Evolutionary conservation across 1,140 invertebrate genomes (phyloP), one percentile per base, ranked within the genome.

Genomic region (Zaprionus inermis): DNA sequence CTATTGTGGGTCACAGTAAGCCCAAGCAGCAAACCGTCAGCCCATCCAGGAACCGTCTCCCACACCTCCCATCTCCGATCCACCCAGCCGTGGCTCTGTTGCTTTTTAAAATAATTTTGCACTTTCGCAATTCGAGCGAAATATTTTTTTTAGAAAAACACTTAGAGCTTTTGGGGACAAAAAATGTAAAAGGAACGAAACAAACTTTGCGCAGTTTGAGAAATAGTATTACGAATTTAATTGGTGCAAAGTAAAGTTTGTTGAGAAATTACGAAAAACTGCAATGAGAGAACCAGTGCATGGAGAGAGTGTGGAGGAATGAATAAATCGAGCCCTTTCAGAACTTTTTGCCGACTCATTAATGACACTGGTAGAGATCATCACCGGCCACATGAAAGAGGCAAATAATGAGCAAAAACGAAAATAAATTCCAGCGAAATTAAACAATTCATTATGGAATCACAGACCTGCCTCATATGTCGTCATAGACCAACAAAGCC

Each of bases 181-280:
- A n/a, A 69, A 36, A 46, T 11, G 36, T 20, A 49, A 49, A 44
- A 65, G 32, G 46, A 32, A 69, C 34, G n/a, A 34, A 61, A 7
- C 32, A 72, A 84, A 85, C 59, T 85, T 83, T 81, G 70, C 58
- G 63, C 41, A 61, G 30, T 69, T 70, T 44, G 51, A 46, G 16
- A 77, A 80, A 84, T 79, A 68, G 24, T 84, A 63, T 84, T 76
- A 84, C 61, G 61, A 88, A 79, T 88, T 76, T 79, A 79, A 82
- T 79, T 88, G 65, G 64, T 69, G 32, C 59, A 79, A 67, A 78
- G 60, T 52, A 30, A 28, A 36, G 68, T 75, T 54, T 72, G 44
- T 54, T 52, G 14, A 14, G 16, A 74, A 74, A 61, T 69, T 74
- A 58, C 61, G 14, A 61, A 59, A 67, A 59, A 67, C 22, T 67